These are phyloP conservation scores for Chromis chromis DNA, from an alignment of 2,797 vertebrate genomes.

Conservation along the genomic window DNA sequence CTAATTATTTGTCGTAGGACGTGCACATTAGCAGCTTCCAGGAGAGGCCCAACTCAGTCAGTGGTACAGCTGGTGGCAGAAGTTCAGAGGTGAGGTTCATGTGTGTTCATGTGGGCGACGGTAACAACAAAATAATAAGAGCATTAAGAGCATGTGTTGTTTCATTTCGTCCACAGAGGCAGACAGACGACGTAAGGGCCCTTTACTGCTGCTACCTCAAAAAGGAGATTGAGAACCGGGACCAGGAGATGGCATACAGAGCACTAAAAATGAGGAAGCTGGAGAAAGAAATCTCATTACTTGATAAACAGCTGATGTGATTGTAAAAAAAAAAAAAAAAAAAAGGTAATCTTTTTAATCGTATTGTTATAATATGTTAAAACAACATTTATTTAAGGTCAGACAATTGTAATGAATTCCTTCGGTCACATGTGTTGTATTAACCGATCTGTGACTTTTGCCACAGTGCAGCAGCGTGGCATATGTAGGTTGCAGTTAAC, in stretches of 20 bases:
- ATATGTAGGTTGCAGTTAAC: neutral
- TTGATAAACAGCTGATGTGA: conserved; percentile 75
- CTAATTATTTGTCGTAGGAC: conserved; percentile 43
- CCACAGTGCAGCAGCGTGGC: neutral
- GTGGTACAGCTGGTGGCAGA: neutral
- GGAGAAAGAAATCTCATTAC: conserved; percentile 75
- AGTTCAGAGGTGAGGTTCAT: conserved; percentile 52
- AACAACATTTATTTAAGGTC: conserved; percentile 13
- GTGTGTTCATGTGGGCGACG: neutral
- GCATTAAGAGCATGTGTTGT: neutral
- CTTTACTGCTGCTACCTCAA: conserved; percentile 75
- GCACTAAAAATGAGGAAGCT: conserved; percentile 79
- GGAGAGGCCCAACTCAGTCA: conserved; percentile 17
- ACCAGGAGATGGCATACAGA: conserved; percentile 78
- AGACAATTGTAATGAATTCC: neutral
- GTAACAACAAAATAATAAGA: neutral
- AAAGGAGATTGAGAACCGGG: conserved; percentile 77
- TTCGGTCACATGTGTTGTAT: neutral
- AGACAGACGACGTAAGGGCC: conserved; percentile 59
- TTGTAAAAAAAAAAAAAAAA: no score
- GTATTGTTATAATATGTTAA: neutral
- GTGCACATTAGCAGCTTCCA: conserved; percentile 47
- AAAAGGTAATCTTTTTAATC: neutral
- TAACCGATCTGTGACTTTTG: neutral
- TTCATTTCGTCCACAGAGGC: conserved; percentile 45